phyloP scores from a whole-genome alignment of 1,140 invertebrate species.

The Bilobella aurantiaca region DNA sequence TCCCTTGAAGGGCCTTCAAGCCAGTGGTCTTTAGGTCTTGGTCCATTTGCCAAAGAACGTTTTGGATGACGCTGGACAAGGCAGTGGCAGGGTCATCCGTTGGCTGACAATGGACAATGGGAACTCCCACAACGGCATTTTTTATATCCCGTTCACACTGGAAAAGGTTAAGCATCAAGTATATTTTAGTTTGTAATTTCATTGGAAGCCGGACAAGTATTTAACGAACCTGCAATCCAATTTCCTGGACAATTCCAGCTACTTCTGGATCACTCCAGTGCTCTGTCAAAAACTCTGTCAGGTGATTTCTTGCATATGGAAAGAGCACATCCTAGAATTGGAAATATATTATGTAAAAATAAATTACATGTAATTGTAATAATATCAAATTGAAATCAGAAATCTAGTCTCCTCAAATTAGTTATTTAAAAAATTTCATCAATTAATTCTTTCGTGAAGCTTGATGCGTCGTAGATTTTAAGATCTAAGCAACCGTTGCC shows the following conservation, averaged over 20 bases:
- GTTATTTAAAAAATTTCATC: too few species aligned
- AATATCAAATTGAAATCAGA: too few species aligned
- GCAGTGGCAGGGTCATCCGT: background rate
- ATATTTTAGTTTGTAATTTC: conserved; percentile 51
- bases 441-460: too few species aligned
- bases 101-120: background rate
- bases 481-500: too few species aligned
- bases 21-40: conserved; percentile 65
- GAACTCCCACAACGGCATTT: conserved; percentile 46
- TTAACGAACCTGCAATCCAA: background rate
- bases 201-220: too few species aligned
- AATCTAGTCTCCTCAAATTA: background rate
- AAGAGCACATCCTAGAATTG: conserved; percentile 60
- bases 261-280: conserved; percentile 60
- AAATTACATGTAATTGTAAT: too few species aligned
- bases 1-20: conserved; percentile 76
- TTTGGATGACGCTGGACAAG: conserved; percentile 48
- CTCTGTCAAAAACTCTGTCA: conserved; percentile 56
- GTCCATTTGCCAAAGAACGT: conserved; percentile 69
- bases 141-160: conserved; percentile 48
- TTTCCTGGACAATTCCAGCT: conserved; percentile 48
- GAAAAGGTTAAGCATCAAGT: conserved; percentile 15
- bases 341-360: background rate
- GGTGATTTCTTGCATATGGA: conserved; percentile 62
- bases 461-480: too few species aligned